Evolutionary conservation across 2,113 vertebrate genomes (phyloP), one percentile per base, ranked within the genome.

Genomic region (Callionymus lyra): DNA sequence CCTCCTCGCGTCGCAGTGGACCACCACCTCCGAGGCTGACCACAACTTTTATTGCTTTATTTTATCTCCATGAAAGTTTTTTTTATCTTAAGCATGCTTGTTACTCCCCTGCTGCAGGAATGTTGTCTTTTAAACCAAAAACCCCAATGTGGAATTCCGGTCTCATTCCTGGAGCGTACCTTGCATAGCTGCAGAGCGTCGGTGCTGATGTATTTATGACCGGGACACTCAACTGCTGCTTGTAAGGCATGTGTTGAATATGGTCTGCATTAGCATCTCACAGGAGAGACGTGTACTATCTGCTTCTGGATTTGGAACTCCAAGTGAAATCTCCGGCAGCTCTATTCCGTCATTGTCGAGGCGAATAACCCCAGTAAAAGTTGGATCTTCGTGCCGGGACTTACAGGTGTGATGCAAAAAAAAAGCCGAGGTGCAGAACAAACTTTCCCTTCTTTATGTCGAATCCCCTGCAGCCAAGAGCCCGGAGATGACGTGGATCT

Each of bases 81-180:
- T n/a, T n/a, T 64, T 66, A 65, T 68, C 63, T 58, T 35, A 52
- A 56, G 18, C 44, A 21, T 56, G 18, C 32, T 56, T 10, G 10
- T 41, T 60, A 51, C 41, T 63, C 55, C 50, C 47, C 47, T 53
- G 70, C 53, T 41, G 41, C 41, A 21, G 61, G 56, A 75, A 78
- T 80, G 75, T 79, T 76, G 73, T 74, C 73, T 77, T n/a, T 76
- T 81, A 65, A 66, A 65, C 65, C 56, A 74, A 79, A 78, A 73
- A 77, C 72, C 62, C 64, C 66, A 62, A 74, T 80, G 77, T 77
- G 75, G 75, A 79, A 82, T 80, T 81, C 72, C 74, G 68, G 62
- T 72, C 67, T 63, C 71, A 75, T 73, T 79, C 66, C 53, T 41
- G 38, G 52, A 50, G 63, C 52, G 59, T 59, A 66, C 63, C 36